Percentiles rank a stretch among this genome's conserved stretches.
Conservation (phyloP, 2,797 vertebrate genomes). For the Psittacula derbiana region DNA sequence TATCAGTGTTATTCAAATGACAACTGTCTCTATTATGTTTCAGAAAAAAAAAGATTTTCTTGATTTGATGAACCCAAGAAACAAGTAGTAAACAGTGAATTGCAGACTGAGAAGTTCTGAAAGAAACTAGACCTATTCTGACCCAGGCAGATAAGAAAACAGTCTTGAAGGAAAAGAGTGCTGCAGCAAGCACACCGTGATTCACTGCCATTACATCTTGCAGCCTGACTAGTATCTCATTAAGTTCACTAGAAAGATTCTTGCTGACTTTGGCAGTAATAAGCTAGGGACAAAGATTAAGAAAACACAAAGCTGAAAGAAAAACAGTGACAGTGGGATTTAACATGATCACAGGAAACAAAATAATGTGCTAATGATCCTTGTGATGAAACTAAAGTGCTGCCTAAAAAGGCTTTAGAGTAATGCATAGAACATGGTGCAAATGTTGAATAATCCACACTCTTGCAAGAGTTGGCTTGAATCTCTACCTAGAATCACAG, state of each 20-base stretch:
- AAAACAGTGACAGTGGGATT: not conserved
- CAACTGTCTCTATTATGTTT: not conserved
- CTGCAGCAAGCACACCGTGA: not conserved
- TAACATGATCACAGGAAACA: not conserved
- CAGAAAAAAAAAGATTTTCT: not conserved
- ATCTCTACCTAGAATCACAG: not conserved
- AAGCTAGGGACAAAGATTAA: not conserved
- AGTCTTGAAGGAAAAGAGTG: not conserved
- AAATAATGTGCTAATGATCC: not conserved
- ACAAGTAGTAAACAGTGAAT: not conserved
- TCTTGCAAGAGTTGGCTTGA: not conserved
- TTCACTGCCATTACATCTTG: not conserved
- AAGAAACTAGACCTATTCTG: not conserved
- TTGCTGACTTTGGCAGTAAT: not conserved
- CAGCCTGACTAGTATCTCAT: not conserved
- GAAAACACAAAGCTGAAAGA: not conserved
- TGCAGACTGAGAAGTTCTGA: not conserved
- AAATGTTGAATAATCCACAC: not conserved
- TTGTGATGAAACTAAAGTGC: not conserved
- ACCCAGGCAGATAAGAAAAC: not conserved
- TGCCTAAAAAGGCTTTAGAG: not conserved
- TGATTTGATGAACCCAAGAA: not conserved
- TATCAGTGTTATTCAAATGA: not conserved
- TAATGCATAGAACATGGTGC: not conserved
- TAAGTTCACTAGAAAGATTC: not conserved